Base-by-base conservation (phyloP, 2,888 invertebrate species). In the Notodonta dromedarius region DNA sequence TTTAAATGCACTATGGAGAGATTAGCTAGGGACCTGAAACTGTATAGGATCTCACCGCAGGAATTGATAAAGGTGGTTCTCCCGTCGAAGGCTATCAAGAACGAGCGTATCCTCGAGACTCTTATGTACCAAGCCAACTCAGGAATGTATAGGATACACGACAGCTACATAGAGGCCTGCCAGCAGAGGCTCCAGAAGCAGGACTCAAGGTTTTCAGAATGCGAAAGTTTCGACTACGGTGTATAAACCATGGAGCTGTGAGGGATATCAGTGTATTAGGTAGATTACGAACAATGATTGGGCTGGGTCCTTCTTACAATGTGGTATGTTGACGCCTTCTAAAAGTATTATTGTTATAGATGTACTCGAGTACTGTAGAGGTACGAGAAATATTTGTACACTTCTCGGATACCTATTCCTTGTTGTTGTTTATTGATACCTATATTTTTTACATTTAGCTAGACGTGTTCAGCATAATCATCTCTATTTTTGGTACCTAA, bases 1-100 rank as follows among this genome's bases (percentile, higher is more conserved):
- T 98, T 98, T 90, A 97, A 97, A 89, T 97, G 97, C 89, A 98
- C 97, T 77, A 98, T 98, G 98, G 98, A 98, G 84, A 94, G 98
- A 77, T 93, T 98, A 80, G 97, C 98, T 59, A 95, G 97, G 79
- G 98, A 98, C 84, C 94, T 98, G 67, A 98, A 98, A 89, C 93
- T 98, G 66, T 96, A 98, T 82, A 96, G 97, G 84, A 98, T 98
- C 85, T 97, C 98, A 71, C 98, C 98, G 14, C 98, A 98, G 86
- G 98, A 98, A 90, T 94, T 98, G 77, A 97, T 98, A 70, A 98
- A 97, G 94, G 98, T 98, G 81, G 98, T 98, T 66, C 94, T 98
- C 77, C 98, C 98, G 56, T 97, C 98, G 65, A 98, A 98, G 87
- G 97, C 98, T 56, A 97, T 98, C 78, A 97, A 97, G 86, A 98